A percentile compares a stretch with the other conserved stretches of the same genome.
These are phyloP conservation scores for Lagopus leucura DNA, from an alignment of 2,113 vertebrate genomes.

Conservation along the genomic window DNA sequence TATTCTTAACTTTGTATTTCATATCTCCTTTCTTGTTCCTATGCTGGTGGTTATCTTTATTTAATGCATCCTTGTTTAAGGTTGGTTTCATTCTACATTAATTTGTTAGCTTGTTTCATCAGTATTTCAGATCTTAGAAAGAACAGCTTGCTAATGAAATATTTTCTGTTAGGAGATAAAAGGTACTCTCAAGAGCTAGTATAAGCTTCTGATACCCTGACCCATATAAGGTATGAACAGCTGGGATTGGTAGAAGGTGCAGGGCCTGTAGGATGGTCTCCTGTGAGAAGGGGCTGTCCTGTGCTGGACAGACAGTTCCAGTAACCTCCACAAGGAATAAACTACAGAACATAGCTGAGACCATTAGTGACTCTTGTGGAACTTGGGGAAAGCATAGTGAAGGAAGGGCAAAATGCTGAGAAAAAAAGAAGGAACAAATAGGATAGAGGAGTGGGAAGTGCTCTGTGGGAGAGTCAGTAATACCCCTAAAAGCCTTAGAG, in stretches of 20 bases:
- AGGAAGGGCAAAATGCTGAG: not conserved
- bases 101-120: not conserved
- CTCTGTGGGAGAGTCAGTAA: fast-evolving
- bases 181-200: not conserved
- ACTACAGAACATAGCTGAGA: not conserved
- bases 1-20: not conserved
- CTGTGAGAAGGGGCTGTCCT: not conserved
- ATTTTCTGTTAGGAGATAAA: not conserved
- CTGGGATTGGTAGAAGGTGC: fast-evolving
- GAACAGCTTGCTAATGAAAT: not conserved
- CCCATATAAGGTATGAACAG: not conserved
- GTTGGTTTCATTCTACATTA: not conserved
- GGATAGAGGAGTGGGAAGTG: not conserved
- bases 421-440: not conserved
- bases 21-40: not conserved
- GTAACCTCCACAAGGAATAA: fast-evolving
- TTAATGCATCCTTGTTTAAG: not conserved
- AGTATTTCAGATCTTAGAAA: not conserved
- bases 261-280: fast-evolving
- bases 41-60: not conserved
- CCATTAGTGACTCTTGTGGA: not conserved
- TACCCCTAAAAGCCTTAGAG: not conserved
- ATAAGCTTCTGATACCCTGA: not conserved
- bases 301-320: fast-evolving
- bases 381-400: not conserved